Base-by-base conservation (phyloP, 2,113 vertebrate genomes). In the Fukomys damarensis region DNA sequence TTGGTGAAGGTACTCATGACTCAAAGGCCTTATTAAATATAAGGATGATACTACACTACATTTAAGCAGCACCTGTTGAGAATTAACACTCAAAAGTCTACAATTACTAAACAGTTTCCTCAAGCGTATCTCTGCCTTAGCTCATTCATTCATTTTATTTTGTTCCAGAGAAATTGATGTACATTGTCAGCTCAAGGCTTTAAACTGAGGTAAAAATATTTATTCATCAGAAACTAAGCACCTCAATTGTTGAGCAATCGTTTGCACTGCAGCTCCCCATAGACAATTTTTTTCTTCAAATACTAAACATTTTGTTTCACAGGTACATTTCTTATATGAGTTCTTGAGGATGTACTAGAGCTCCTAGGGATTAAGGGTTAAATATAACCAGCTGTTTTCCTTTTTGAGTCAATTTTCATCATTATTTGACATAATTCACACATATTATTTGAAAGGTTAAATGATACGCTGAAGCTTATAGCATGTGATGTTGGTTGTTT, bases 81-180 rank as follows among this genome's bases (percentile, higher is more conserved):
- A 97, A 96, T 97, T 91, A 95, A 93, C 26, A 96, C 66, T 19
- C 86, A 94, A 92, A 89, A 41, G 87, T 38, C 24, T 70, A 7
- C 58, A 94, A 88, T 95, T 94, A 97, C 76, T 93, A 91, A 96
- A 89, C 54, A 79, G n/a, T 96, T 97, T 94, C 49, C 93, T 94
- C 81, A 90, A 79, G 76, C 88, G 87, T 24, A 66, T 83, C 84
- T 85, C 61, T 94, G 61, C 65, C 54, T 97, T 94, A 79, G 93
- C 84, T 94, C 58, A 95, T 96, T 86, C 92, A 85, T 96, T 94
- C 70, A 91, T n/a, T 91, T 96, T 59, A 91, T 20, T 84, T 90
- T 95, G 59, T 68, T 91, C 92, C n/a, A 32, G 91, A 72, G 76
- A 94, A 76, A 58, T 93, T 92, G 56, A 85, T 91, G 52, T 86